Evolutionary conservation across 1,140 invertebrate genomes (phyloP), one percentile per base, ranked within the genome.

Genomic region (Papilio helenus): DNA sequence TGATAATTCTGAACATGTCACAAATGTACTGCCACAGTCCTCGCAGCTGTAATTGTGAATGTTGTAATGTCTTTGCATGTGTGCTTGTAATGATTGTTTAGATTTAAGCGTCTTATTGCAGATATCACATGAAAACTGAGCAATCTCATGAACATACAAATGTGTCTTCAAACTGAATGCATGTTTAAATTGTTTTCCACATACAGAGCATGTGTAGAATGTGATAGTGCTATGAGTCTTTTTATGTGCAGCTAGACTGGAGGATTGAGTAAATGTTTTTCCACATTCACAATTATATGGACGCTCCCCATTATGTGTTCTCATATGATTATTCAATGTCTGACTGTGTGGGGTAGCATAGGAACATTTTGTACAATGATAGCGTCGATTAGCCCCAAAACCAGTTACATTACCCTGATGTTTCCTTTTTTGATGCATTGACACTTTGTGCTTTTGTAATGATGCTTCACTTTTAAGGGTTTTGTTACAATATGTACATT

Each of bases 131-230:
- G 79, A 78, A 84, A 84, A 92, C 80, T 86, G 86, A 44, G 87
- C 90, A 82, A 51, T 85, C 81, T 89, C 86, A 88, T 95, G 94
- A 9, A 95, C 94, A 74, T 86, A 81, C 29, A 90, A 82, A 80
- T 95, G 93, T 34, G 89, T 92, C 82, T 94, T 94, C 29, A 95
- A 87, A 61, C 92, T 87, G 76, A 91, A 93, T 44, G 90, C 90
- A 86, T 92, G 91, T 85, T 96, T 95, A 89, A 96, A 96, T 88
- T 96, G 95, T 85, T 96, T 96, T 20, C 96, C 95, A 89, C 96
- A 96, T 55, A 95, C 82, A 20, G 95, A 89, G 88, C 96, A 97
- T 39, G 95, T 96, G 83, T 94, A 96, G 76, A 95, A 94, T 51
- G 87, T 93, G 44, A 83, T 83, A 58, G 85, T 86, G 79, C 92